Percentiles rank a stretch among this genome's conserved stretches.
phyloP scores from a whole-genome alignment of 2,888 invertebrate species.

The Leucozona laternaria region DNA sequence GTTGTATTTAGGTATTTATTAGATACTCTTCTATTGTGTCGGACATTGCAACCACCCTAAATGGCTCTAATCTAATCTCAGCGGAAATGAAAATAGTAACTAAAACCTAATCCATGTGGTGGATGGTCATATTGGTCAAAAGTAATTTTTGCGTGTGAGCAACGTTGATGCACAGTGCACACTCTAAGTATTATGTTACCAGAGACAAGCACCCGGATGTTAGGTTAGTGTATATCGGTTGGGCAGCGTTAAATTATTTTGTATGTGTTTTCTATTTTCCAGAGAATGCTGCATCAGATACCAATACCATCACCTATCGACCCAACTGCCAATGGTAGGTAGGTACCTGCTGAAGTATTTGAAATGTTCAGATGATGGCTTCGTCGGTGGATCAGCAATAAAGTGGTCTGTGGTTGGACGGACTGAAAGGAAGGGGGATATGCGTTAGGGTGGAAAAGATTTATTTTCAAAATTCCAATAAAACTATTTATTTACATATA shows the following conservation, averaged over 20 bases:
- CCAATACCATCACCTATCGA: neutral
- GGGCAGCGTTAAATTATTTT: neutral
- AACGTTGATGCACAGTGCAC: neutral
- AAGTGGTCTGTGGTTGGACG: constrained; percentile 1
- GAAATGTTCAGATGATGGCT: constrained; percentile 26
- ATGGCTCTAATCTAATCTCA: constrained; percentile 59
- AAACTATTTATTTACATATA: constrained; percentile 4
- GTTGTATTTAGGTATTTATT: neutral
- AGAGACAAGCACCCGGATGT: constrained; percentile 31
- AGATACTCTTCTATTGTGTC: neutral
- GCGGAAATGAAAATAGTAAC: constrained; percentile 69
- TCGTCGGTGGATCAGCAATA: constrained; percentile 12
- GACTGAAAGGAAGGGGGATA: neutral
- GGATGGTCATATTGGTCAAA: constrained; percentile 28
- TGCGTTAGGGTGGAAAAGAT: neutral
- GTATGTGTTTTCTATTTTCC: neutral
- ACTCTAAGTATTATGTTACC: neutral
- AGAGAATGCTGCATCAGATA: neutral
- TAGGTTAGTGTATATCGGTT: constrained; percentile 5
- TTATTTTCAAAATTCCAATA: constrained; percentile 21
- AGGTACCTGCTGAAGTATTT: constrained; percentile 7
- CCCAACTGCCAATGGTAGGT: constrained; percentile 14
- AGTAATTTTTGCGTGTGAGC: constrained; percentile 51
- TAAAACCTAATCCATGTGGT: constrained; percentile 40
- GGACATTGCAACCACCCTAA: constrained; percentile 42